Conservation (phyloP, 2,888 invertebrate species). For the Athripsodes cinereus region DNA sequence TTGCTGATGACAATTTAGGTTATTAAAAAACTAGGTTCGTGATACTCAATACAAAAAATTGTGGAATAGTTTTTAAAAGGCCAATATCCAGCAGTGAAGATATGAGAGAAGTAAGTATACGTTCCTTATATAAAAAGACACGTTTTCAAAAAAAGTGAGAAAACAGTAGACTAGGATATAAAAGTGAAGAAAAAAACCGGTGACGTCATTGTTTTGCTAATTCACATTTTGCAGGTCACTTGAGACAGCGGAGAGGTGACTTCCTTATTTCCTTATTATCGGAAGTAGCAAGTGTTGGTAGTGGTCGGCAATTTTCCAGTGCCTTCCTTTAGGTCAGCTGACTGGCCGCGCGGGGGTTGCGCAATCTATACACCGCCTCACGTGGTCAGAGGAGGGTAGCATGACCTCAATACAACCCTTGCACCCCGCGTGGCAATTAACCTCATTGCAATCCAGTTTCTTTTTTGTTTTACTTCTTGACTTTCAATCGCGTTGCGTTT, state of each 20-base stretch:
- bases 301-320: background rate
- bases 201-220: no score
- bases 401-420: conserved; percentile 17
- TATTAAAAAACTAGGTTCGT: no score
- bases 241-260: background rate
- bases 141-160: no score
- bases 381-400: background rate
- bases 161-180: no score
- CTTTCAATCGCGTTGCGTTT: background rate
- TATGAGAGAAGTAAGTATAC: no score
- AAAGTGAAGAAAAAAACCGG: no score
- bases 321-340: background rate
- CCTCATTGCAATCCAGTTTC: conserved; percentile 16
- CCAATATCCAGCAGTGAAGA: no score
- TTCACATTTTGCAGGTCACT: no score
- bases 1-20: no score
- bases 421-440: conserved; percentile 18
- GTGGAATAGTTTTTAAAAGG: no score
- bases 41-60: no score
- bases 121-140: no score
- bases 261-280: background rate
- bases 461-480: background rate
- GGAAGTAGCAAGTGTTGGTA: background rate
- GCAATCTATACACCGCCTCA: background rate
- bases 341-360: background rate